phyloP scores from a whole-genome alignment of 2,888 invertebrate species.

The Cataglyphis cursor region DNA sequence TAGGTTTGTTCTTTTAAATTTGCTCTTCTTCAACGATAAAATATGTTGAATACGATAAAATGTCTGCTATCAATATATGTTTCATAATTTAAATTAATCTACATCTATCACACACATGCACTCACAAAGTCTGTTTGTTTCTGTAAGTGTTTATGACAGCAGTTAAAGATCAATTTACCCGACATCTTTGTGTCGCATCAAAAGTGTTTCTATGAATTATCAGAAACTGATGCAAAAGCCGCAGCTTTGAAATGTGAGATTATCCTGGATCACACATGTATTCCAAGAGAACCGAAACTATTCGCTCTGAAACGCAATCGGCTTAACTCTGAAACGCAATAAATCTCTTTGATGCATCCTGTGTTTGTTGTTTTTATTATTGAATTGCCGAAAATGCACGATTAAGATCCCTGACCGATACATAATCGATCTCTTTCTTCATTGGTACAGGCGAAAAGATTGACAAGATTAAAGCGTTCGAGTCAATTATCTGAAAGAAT shows the following conservation, averaged over 20 bases:
- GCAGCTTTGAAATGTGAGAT: conserved; percentile 40
- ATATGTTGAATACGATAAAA: not conserved
- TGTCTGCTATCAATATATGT: not conserved
- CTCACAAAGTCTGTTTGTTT: not conserved
- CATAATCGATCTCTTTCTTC: conserved; percentile 28
- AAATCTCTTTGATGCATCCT: conserved; percentile 51
- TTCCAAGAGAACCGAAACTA: conserved; percentile 29
- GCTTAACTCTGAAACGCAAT: conserved; percentile 54
- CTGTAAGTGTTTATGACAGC: not conserved
- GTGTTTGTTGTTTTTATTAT: conserved; percentile 45
- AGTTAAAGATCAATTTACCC: conserved; percentile 4
- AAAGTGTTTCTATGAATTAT: conserved; percentile 2
- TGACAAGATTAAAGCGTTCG: not conserved
- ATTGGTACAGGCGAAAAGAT: not conserved
- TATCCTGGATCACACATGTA: conserved; percentile 30
- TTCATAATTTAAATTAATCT: not conserved
- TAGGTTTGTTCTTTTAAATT: not conserved
- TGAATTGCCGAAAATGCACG: conserved; percentile 39
- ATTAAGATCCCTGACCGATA: conserved; percentile 24
- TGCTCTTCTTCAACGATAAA: not conserved
- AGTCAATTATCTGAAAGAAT: not conserved
- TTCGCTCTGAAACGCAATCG: conserved; percentile 47
- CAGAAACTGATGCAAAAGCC: conserved; percentile 18
- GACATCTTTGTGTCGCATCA: not conserved
- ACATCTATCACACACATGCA: not conserved